Percentiles rank a stretch among this genome's conserved stretches.
Evolutionary conservation across 1,140 invertebrate genomes (phyloP).

Genomic region (Pachypeltis micranthus): DNA sequence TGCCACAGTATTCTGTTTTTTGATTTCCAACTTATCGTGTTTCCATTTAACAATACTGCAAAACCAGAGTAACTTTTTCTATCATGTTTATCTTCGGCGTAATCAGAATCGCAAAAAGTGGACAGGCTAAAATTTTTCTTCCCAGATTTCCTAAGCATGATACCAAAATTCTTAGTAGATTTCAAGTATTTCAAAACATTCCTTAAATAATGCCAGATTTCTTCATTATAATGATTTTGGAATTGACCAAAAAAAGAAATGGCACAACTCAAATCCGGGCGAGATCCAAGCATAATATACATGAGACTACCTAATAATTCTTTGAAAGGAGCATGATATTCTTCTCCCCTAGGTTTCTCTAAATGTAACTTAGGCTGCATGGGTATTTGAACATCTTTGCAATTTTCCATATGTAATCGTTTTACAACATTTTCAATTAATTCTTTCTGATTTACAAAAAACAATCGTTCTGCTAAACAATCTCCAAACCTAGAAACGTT

Average conservation of each 20-base stretch:
- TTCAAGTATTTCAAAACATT: not conserved
- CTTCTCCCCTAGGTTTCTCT: not conserved
- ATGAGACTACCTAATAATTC: conserved; percentile 5
- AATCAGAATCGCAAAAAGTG: not conserved
- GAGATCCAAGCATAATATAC: conserved; percentile 2
- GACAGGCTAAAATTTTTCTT: not conserved
- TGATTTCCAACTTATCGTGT: not conserved
- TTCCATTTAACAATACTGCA: not conserved
- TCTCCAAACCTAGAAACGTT: not conserved
- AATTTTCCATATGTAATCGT: not conserved
- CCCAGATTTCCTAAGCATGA: not conserved
- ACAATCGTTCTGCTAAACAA: not conserved
- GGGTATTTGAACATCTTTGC: not conserved
- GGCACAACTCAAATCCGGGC: not conserved
- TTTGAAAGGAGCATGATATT: not conserved
- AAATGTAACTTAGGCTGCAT: not conserved
- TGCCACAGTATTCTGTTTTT: not conserved
- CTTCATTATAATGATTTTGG: not conserved
- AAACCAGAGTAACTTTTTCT: not conserved
- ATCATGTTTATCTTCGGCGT: not conserved
- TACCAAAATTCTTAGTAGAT: not conserved
- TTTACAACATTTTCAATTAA: not conserved
- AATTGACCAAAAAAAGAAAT: not conserved
- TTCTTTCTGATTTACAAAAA: not conserved
- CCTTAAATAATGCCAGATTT: not conserved